Evolutionary conservation across 2,888 invertebrate species (phyloP), one percentile per base, ranked within the genome.

Genomic region (Prenolepis imparis): DNA sequence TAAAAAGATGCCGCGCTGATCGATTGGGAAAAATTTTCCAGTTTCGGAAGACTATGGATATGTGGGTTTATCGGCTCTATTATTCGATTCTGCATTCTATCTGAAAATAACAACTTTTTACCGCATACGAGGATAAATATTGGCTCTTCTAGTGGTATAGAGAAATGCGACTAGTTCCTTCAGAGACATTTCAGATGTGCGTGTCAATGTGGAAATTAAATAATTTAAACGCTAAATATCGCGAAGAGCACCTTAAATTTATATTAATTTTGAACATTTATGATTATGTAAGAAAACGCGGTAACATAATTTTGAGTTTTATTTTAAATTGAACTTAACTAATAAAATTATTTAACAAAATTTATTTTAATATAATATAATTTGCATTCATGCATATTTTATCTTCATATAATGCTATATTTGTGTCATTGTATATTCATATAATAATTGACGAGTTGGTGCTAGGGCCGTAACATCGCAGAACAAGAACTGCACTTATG

Each of bases 371-470:
- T 72, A n/a, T 57, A 39, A 70, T 55, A 24, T 24, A 72, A 57
- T 72, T 55, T 57, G 39, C 6, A 72, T 55, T 55, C 36, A 55
- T 72, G 28, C 28, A n/a, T 28, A 28, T 28, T n/a, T 28, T 28
- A 28, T 28, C 28, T 28, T 28, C 3, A 28, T 28, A 28, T 28
- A 28, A 28, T 28, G 39, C 15, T 32, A 52, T 21, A 70, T 15
- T 12, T 18, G 24, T 73, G 41, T 74, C 61, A 44, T 63, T 82
- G 81, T 89, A 72, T 70, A 82, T 74, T 83, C 72, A 78, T 72
- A 55, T 74, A 90, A 88, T 90, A 88, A 90, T 90, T 89, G 83
- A 90, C 85, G 87, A 90, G 86, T 66, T 44, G 59, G 61, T 67
- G 78, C 83, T 81, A 82, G 70, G 84, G 83, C 64, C 84, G 52